Percentiles rank a stretch among this genome's conserved stretches.
Evolutionary conservation across 2,797 vertebrate genomes (phyloP).

Genomic region (Taeniopygia guttata): DNA sequence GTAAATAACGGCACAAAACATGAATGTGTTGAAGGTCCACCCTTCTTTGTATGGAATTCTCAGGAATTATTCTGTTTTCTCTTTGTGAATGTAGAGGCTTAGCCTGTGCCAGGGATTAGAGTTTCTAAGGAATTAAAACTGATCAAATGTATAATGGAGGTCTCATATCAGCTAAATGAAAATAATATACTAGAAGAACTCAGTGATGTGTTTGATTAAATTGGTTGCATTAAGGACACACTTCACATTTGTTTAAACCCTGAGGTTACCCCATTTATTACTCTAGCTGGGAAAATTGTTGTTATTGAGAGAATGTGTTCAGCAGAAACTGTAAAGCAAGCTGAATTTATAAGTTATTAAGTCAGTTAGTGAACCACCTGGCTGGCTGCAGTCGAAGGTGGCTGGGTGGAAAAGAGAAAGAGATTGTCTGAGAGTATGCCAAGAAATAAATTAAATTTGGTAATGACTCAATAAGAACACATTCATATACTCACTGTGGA

Average conservation of each 20-base stretch:
- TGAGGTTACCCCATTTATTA: slow-evolving; percentile 33
- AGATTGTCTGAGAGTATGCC: not conserved
- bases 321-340: not conserved
- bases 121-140: slow-evolving; percentile 51
- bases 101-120: not conserved
- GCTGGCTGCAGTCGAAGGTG: not conserved
- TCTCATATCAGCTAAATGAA: slow-evolving; percentile 36
- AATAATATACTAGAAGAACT: slow-evolving; percentile 33
- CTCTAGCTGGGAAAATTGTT: not conserved
- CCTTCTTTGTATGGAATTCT: not conserved
- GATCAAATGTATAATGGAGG: slow-evolving; percentile 28
- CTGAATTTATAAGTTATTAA: slow-evolving; percentile 44
- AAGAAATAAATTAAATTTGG: slow-evolving; percentile 25
- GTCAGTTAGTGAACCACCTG: slow-evolving; percentile 21
- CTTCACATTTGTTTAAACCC: slow-evolving; percentile 50
- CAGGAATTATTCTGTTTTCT: not conserved
- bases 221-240: slow-evolving; percentile 32
- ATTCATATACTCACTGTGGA: not conserved
- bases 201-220: slow-evolving; percentile 62
- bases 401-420: not conserved
- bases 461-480: not conserved
- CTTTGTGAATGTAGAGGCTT: not conserved
- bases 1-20: not conserved
- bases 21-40: not conserved
- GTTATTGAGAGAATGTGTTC: not conserved